Base-by-base conservation (phyloP, 2,888 invertebrate species). In the Drosophila parthenogenetica region DNA sequence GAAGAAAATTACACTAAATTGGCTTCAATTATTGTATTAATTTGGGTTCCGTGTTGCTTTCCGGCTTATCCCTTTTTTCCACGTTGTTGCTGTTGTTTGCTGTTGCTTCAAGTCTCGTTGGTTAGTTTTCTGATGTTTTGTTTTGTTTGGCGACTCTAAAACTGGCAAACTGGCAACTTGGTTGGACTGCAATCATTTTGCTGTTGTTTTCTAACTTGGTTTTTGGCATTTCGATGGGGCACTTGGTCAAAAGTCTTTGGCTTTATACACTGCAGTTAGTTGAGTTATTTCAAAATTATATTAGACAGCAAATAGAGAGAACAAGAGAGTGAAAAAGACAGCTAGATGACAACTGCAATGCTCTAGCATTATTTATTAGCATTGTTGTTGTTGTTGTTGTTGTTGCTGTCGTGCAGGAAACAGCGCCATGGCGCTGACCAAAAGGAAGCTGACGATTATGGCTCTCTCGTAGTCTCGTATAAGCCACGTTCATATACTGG, bases 11-110 rank as follows among this genome's bases (percentile, higher is more conserved):
- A 91, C 87, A 90, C 87, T 88, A 91, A 91, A 91, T 91, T 91
- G 91, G 90, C 90, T 90, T 90, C 91, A 91, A 91, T 91, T 91
- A 91, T 91, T 91, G 91, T 90, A 91, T 91, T 91, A 91, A 91
- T 91, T 91, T 91, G 90, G 90, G 89, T 91, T 90, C 89, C 90
- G 89, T 89, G 90, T 81, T 89, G 89, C 90, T 90, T 91, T 87
- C 90, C 90, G 87, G 87, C 87, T 89, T 86, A 89, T 90, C 90
- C 90, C 88, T 91, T 89, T 83, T 74, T 76, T 62, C 63, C 55
- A 51, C 48, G 48, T 64, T 58, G 57, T 67, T 64, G 48, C 40
- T 53, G 29, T 63, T 66, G 14, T 54, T 66, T 35, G 37, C n/a
- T 65, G 54, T 48, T 64, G 63, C 22, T 32, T 45, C 32, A 32